Evolutionary conservation across 1,140 invertebrate genomes (phyloP).

Genomic region (Drosophila miranda): DNA sequence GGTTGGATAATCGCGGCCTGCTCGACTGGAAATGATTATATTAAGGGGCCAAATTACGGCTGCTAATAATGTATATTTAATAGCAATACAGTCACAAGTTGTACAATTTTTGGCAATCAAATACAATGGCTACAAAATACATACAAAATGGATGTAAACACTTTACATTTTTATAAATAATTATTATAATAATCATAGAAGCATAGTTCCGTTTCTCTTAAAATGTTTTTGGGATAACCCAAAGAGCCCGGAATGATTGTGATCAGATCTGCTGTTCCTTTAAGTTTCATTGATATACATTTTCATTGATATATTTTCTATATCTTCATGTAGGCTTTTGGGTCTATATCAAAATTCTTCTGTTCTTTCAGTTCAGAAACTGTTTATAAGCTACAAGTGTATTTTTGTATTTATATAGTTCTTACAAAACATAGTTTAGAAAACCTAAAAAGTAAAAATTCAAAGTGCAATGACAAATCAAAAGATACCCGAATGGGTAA

Average conservation of each 20-base stretch:
- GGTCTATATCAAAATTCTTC: too few relatives aligned
- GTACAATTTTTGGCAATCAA: neutral
- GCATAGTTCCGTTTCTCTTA: neutral
- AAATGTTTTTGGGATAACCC: too few relatives aligned
- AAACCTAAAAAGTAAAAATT: neutral
- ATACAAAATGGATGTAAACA: neutral
- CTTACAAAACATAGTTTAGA: constrained; percentile 8
- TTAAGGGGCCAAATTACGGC: neutral
- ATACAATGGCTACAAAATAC: constrained; percentile 17
- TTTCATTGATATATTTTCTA: too few relatives aligned
- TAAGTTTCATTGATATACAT: too few relatives aligned
- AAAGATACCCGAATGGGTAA: constrained; percentile 35
- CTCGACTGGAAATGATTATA: constrained; percentile 75
- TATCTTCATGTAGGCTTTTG: too few relatives aligned
- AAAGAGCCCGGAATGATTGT: too few relatives aligned
- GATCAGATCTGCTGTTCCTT: too few relatives aligned
- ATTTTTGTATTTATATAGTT: too few relatives aligned
- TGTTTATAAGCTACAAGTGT: too few relatives aligned
- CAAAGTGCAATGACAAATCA: constrained; percentile 20
- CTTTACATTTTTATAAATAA: neutral
- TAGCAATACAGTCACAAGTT: constrained; percentile 8
- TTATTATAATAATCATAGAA: too few relatives aligned
- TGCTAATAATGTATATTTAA: constrained; percentile 33
- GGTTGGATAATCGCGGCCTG: constrained; percentile 78
- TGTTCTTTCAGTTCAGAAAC: too few relatives aligned